A percentile compares a stretch with the other conserved stretches of the same genome.
phyloP scores from a whole-genome alignment of 2,113 vertebrate species.

The Salvelinus sp. region DNA sequence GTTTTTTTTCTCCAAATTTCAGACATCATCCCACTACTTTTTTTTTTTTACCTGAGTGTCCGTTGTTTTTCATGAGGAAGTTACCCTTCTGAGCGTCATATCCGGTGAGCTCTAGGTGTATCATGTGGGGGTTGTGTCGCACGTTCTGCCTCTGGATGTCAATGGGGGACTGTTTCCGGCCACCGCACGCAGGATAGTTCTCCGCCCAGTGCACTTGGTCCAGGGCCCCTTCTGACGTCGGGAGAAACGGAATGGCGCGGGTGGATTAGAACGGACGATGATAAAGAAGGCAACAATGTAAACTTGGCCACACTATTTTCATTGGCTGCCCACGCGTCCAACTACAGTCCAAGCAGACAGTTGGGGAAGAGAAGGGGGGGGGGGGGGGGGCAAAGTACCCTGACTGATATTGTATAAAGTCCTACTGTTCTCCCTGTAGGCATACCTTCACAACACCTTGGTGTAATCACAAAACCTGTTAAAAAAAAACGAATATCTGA shows the following conservation, averaged over 20 bases:
- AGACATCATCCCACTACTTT: not conserved
- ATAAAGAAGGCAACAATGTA: not conserved
- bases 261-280: not conserved
- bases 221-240: slow-evolving; percentile 72
- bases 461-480: not conserved
- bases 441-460: not conserved
- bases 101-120: slow-evolving; percentile 73
- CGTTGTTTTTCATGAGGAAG: slow-evolving; percentile 85
- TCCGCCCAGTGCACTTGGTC: slow-evolving; percentile 80
- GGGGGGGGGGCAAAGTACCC: not conserved
- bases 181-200: slow-evolving; percentile 75
- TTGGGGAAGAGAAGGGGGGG: not conserved
- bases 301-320: not conserved
- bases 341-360: not conserved
- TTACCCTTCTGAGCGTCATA: slow-evolving; percentile 65
- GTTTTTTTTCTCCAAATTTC: no score
- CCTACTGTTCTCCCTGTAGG: not conserved
- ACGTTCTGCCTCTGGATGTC: slow-evolving; percentile 80
- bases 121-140: slow-evolving; percentile 67
- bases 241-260: not conserved
- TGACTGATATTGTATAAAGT: not conserved
- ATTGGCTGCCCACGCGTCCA: not conserved
- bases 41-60: slow-evolving; percentile 80
- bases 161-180: slow-evolving; percentile 83
- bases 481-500: not conserved